Evolutionary conservation across 2,888 invertebrate species (phyloP).

Genomic region (Nephrotoma appendiculata): DNA sequence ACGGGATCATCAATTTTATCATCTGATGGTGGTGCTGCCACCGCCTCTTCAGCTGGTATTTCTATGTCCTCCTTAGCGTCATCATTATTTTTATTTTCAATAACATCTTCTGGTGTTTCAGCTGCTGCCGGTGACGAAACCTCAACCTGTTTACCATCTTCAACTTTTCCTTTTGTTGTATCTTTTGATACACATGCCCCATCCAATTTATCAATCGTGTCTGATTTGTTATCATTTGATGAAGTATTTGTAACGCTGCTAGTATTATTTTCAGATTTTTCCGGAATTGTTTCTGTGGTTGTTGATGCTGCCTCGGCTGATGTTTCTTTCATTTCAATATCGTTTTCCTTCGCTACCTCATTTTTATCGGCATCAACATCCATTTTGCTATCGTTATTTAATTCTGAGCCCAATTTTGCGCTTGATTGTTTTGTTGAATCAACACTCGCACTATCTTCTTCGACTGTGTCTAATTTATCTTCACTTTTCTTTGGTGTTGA

Average conservation of each 20-base stretch:
- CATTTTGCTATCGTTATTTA: conserved; percentile 1
- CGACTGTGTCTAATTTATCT: conserved; percentile 5
- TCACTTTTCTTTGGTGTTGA: not conserved
- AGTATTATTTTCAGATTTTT: not conserved
- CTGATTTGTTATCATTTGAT: not conserved
- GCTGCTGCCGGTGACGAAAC: not conserved
- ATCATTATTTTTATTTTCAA: conserved; percentile 30
- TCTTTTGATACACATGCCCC: not conserved
- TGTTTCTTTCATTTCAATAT: conserved; percentile 6
- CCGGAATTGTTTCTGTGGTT: not conserved
- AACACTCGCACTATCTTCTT: not conserved
- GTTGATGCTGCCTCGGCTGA: not conserved
- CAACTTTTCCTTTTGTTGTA: not conserved
- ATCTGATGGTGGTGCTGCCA: not conserved
- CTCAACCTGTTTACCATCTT: not conserved
- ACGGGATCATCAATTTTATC: not conserved
- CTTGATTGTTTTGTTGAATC: conserved; percentile 2
- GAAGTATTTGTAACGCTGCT: not conserved
- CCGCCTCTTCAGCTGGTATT: not conserved
- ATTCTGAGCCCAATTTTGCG: not conserved
- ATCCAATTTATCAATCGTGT: not conserved
- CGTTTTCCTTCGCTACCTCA: conserved; percentile 15
- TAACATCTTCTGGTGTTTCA: conserved; percentile 13
- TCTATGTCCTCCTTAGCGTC: conserved; percentile 10
- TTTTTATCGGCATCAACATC: conserved; percentile 11